Percentiles rank a stretch among this genome's conserved stretches.
Conservation (phyloP, 2,113 vertebrate species). For the human region DNA sequence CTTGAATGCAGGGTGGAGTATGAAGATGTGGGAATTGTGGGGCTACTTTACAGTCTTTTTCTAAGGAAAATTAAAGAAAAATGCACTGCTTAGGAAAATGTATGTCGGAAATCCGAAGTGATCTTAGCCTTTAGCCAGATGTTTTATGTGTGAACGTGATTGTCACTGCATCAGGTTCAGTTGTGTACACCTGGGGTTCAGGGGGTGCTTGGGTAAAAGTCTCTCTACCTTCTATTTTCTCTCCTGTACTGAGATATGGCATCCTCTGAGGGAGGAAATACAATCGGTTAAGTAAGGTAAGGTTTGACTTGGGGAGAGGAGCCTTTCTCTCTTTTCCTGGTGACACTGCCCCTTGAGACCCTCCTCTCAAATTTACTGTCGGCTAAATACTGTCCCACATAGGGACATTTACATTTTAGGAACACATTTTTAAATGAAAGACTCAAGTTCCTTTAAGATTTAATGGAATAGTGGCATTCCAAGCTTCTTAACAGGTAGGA, state of each 20-base stretch:
- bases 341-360: neutral
- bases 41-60: slow-evolving; percentile 13
- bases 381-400: neutral
- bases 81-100: neutral
- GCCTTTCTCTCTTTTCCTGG: neutral
- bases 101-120: slow-evolving; percentile 22
- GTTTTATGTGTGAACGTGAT: neutral
- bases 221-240: neutral
- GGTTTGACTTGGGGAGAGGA: neutral
- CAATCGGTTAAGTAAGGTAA: neutral
- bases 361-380: neutral
- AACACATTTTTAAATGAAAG: slow-evolving; percentile 1
- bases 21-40: neutral
- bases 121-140: neutral
- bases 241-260: neutral
- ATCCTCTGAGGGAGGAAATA: neutral
- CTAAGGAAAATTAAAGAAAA: slow-evolving; percentile 36
- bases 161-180: neutral
- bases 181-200: neutral
- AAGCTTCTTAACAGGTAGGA: neutral
- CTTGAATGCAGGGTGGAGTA: slow-evolving; percentile 9
- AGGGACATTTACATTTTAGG: neutral
- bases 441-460: neutral
- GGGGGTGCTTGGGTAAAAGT: neutral
- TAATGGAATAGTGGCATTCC: neutral